Percentiles rank a stretch among this genome's conserved stretches.
These are phyloP conservation scores for Petaurus breviceps DNA, from an alignment of 2,113 vertebrate species.

Conservation along the genomic window DNA sequence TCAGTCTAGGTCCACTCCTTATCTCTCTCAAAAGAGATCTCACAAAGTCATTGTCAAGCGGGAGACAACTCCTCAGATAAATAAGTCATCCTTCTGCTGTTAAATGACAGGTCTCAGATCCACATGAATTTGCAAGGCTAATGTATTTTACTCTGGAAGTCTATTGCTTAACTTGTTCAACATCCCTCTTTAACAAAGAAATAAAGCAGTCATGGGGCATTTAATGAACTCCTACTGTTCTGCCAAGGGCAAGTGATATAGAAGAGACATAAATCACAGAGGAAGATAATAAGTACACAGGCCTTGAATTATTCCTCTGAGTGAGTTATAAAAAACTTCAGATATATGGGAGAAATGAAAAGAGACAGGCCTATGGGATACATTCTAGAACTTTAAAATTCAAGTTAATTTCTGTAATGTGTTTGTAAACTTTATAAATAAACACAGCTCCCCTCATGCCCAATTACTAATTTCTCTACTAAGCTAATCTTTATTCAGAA, in stretches of 20 bases:
- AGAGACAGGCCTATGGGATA: slow-evolving; percentile 33
- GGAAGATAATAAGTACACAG: neutral
- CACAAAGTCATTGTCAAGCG: slow-evolving; percentile 51
- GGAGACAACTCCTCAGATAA: neutral
- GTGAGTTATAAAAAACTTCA: slow-evolving; percentile 57
- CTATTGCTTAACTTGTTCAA: slow-evolving; percentile 66
- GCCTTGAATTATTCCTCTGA: slow-evolving; percentile 44
- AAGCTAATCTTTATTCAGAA: slow-evolving; percentile 1
- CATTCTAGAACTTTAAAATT: slow-evolving; percentile 49
- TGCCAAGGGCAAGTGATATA: slow-evolving; percentile 51
- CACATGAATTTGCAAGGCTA: slow-evolving; percentile 41
- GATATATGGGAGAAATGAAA: slow-evolving; percentile 56
- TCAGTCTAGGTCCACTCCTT: neutral
- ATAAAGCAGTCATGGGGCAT: slow-evolving; percentile 32
- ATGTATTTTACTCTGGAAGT: slow-evolving; percentile 66
- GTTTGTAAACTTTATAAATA: slow-evolving; percentile 22
- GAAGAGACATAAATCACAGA: slow-evolving; percentile 48
- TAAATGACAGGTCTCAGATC: slow-evolving; percentile 19
- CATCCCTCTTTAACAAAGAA: slow-evolving; percentile 44
- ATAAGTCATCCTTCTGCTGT: slow-evolving; percentile 62
- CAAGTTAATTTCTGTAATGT: neutral
- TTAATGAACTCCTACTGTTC: slow-evolving; percentile 58
- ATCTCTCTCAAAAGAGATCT: slow-evolving; percentile 38
- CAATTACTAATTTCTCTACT: slow-evolving; percentile 7
- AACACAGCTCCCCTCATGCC: slow-evolving; percentile 3